Base-by-base conservation (phyloP, 2,797 vertebrate species). In the Cirrhinus mrigala region DNA sequence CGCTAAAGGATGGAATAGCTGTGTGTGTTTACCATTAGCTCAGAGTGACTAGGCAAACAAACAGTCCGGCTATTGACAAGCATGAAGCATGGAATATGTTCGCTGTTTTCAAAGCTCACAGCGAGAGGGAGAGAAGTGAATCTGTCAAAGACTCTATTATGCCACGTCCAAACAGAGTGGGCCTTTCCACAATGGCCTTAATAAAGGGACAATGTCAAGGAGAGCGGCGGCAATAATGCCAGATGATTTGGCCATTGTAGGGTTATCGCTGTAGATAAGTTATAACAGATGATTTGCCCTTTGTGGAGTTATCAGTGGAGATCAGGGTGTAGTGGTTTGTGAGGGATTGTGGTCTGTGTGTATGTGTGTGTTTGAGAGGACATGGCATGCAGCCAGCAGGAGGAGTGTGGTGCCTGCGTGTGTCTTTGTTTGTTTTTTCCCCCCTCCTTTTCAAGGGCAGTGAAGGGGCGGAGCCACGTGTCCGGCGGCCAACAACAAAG, bases 131-230 rank as follows among this genome's bases (percentile, higher is more conserved):
- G 91, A 90, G 91, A 90, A 93, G 93, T 91, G 94, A 95, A 92
- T 93, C 93, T 94, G 93, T 95, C 95, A 96, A 95, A 96, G 95
- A 93, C 89, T 93, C 95, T 91, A 95, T 96, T 96, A 95, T 96
- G 91, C 73, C 87, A 88, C 88, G 87, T 94, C 94, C 93, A 95
- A 94, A 95, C 93, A 94, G 91, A 94, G 92, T 88, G 90, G 90
- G 90, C 91, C 83, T 91, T 92, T 92, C 90, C 92, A 95, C 94
- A 95, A 94, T 93, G 92, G 89, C 90, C 91, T 95, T 96, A 95
- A 95, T 96, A 95, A 95, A 93, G 94, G 93, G 93, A 94, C 93
- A 94, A 95, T 95, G 95, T 94, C 92, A 93, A 93, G 90, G 94
- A 94, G 95, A 94, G 93, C 92, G 18, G 40, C 87, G 85, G 92